Percentiles rank a stretch among this genome's conserved stretches.
Conservation (phyloP, 2,113 vertebrate genomes). For the Amia ocellicauda region DNA sequence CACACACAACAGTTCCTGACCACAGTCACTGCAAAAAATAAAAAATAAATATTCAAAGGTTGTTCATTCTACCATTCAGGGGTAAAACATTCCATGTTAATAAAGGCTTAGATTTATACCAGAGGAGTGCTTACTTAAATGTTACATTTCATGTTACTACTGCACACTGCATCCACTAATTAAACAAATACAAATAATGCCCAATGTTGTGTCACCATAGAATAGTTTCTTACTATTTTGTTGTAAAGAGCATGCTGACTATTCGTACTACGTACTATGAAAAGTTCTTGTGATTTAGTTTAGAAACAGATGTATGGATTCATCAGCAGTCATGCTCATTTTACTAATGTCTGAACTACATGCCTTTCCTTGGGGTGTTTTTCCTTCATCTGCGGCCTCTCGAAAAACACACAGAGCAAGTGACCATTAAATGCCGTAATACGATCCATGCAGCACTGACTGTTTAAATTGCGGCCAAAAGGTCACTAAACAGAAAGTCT, state of each 20-base stretch:
- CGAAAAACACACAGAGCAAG: neutral
- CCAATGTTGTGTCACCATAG: too few relatives aligned
- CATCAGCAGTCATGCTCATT: neutral
- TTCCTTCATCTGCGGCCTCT: neutral
- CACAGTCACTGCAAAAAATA: neutral
- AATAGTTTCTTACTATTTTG: too few relatives aligned
- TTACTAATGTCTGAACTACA: neutral
- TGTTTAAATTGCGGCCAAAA: slow-evolving; percentile 23
- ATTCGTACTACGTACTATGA: too few relatives aligned
- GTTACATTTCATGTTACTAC: too few relatives aligned
- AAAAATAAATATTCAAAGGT: too few relatives aligned
- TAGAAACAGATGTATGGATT: too few relatives aligned
- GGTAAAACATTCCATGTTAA: neutral
- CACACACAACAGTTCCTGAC: neutral
- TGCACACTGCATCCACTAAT: too few relatives aligned
- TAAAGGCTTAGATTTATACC: too few relatives aligned
- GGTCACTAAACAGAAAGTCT: slow-evolving; percentile 44
- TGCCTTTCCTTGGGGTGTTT: neutral
- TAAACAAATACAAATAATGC: too few relatives aligned
- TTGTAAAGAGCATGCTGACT: too few relatives aligned
- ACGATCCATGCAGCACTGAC: slow-evolving; percentile 37
- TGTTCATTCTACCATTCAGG: neutral
- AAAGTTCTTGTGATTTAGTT: too few relatives aligned
- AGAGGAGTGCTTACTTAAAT: too few relatives aligned
- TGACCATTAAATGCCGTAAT: slow-evolving; percentile 36